These are phyloP conservation scores for Muntiacus muntjak DNA, from an alignment of 2,113 vertebrate genomes.

Conservation along the genomic window DNA sequence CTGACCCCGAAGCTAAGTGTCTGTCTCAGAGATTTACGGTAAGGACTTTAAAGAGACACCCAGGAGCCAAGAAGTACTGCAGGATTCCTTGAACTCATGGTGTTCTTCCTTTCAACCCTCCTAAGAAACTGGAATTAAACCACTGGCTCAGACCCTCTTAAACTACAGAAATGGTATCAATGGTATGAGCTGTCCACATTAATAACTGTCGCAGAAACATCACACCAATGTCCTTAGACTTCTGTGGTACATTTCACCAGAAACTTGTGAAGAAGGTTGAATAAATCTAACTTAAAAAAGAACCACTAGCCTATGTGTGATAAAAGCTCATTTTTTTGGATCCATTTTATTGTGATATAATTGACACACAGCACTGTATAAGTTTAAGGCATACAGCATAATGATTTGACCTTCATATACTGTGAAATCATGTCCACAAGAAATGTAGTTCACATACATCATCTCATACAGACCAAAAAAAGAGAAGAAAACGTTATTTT, in stretches of 20 bases:
- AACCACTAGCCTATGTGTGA: not conserved
- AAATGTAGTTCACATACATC: not conserved
- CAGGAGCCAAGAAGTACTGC: not conserved
- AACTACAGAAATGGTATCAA: not conserved
- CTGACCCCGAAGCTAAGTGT: not conserved
- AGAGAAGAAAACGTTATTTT: not conserved
- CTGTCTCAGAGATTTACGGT: constrained; percentile 6
- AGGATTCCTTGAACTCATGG: not conserved
- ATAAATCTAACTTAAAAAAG: not conserved
- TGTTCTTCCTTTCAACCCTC: not conserved
- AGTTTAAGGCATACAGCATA: not conserved
- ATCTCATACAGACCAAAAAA: not conserved
- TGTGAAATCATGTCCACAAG: not conserved
- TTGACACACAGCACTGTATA: not conserved
- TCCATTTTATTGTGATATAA: not conserved
- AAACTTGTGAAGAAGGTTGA: not conserved
- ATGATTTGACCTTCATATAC: not conserved
- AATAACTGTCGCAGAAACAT: not conserved
- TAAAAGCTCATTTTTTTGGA: not conserved
- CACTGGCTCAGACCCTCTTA: not conserved
- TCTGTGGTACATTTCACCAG: not conserved
- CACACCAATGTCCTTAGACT: not conserved
- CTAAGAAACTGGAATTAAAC: not conserved
- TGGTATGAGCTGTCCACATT: not conserved
- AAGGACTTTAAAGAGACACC: not conserved